These are phyloP conservation scores for Hydrozoanthus tunicans DNA, from an alignment of 64 coral and sea anemone genomes.

Conservation along the genomic window DNA sequence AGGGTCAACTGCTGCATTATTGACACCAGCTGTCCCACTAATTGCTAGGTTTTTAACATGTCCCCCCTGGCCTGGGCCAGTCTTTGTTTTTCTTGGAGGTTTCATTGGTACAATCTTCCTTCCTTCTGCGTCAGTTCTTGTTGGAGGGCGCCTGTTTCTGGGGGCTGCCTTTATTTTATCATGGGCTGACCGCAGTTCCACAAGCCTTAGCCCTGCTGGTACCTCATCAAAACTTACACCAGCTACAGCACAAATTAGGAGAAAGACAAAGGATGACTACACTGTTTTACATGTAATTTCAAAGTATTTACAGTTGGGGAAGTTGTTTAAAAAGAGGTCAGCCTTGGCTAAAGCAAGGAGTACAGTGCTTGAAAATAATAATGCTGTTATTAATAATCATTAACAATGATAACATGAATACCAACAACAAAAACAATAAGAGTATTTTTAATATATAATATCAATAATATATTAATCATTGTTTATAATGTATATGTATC, in stretches of 20 bases:
- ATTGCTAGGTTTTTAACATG: background rate
- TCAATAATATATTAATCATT: too few species aligned
- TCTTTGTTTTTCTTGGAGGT: constrained; percentile 37
- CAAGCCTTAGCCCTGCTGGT: constrained; percentile 58
- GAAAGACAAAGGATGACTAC: background rate
- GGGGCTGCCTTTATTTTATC: constrained; percentile 89
- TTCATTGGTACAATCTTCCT: background rate
- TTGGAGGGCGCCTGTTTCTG: constrained; percentile 80
- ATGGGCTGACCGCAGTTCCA: constrained; percentile 74
- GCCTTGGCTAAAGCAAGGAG: too few species aligned
- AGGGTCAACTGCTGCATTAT: background rate
- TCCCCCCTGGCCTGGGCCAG: constrained; percentile 28
- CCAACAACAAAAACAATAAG: too few species aligned
- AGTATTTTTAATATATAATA: too few species aligned
- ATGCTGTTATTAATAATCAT: too few species aligned
- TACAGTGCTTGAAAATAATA: too few species aligned
- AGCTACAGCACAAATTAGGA: constrained; percentile 42
- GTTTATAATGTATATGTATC: too few species aligned
- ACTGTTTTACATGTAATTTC: too few species aligned
- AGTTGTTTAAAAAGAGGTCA: too few species aligned
- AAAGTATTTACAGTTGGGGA: too few species aligned
- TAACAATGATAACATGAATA: too few species aligned
- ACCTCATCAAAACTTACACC: constrained; percentile 82
- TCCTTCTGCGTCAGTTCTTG: constrained; percentile 48
- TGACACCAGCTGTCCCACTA: background rate